phyloP scores from a whole-genome alignment of 2,113 vertebrate species.

The Daphoenositta chrysoptera region DNA sequence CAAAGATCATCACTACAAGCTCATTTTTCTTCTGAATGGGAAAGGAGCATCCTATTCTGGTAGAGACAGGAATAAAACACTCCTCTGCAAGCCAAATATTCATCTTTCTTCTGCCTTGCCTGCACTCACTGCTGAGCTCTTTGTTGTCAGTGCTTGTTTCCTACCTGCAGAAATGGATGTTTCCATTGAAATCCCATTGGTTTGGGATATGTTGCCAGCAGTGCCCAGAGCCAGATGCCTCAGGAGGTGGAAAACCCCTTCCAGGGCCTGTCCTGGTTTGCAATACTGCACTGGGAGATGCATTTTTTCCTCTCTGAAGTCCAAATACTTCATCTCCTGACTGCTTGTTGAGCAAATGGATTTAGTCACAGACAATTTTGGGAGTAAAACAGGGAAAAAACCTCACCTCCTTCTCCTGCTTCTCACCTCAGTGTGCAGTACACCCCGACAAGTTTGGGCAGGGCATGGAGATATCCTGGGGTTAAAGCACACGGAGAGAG shows the following conservation, averaged over 20 bases:
- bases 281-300: background rate
- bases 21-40: background rate
- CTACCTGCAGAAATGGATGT: background rate
- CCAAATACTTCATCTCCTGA: background rate
- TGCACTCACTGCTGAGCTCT: background rate
- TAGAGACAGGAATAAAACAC: background rate
- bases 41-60: background rate
- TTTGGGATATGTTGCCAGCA: background rate
- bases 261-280: background rate
- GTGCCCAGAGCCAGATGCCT: background rate
- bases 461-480: background rate
- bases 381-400: background rate
- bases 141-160: background rate
- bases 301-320: background rate
- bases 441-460: background rate
- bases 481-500: rapidly evolving
- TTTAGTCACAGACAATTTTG: background rate
- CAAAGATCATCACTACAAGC: background rate
- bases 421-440: background rate
- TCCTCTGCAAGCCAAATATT: background rate
- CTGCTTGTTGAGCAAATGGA: background rate
- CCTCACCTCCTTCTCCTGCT: background rate
- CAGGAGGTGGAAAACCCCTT: background rate
- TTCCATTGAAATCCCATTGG: background rate
- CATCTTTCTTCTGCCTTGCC: background rate